phyloP scores from a whole-genome alignment of 2,113 vertebrate species.

The Tringa solitaria region DNA sequence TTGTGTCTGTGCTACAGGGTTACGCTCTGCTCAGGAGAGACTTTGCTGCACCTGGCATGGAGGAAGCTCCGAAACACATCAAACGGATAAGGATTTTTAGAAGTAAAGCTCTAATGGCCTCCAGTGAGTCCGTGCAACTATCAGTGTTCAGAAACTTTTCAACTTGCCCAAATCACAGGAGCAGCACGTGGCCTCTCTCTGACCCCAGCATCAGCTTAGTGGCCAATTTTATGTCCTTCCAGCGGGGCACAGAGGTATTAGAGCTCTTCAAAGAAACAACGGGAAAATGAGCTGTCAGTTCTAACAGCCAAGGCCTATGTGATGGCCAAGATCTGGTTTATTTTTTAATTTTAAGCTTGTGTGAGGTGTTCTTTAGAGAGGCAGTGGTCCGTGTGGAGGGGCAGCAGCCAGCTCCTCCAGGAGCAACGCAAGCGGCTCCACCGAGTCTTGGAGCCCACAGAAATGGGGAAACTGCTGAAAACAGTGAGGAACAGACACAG shows the following conservation, averaged over 20 bases:
- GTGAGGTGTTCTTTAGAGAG: background rate
- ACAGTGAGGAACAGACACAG: background rate
- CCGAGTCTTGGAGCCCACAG: fast-evolving
- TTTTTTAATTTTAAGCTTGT: background rate
- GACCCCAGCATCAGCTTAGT: background rate
- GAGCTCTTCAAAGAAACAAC: background rate
- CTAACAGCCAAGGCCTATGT: background rate
- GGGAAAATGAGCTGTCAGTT: background rate
- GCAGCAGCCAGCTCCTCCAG: background rate
- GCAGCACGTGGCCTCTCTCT: background rate
- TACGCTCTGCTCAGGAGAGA: background rate
- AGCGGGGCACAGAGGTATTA: background rate
- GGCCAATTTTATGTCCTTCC: background rate
- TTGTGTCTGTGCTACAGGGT: background rate
- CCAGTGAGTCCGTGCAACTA: background rate
- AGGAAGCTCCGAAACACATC: background rate
- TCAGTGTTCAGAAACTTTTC: background rate
- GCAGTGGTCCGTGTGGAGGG: fast-evolving
- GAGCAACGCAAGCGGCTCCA: fast-evolving
- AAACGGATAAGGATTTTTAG: background rate
- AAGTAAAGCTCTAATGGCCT: background rate
- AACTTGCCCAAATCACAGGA: background rate
- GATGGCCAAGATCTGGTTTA: background rate
- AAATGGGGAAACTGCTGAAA: background rate
- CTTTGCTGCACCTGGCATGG: fast-evolving